Conservation (phyloP, 35 echinoderm and acorn worm species). For the Apostichopus japonicus region DNA sequence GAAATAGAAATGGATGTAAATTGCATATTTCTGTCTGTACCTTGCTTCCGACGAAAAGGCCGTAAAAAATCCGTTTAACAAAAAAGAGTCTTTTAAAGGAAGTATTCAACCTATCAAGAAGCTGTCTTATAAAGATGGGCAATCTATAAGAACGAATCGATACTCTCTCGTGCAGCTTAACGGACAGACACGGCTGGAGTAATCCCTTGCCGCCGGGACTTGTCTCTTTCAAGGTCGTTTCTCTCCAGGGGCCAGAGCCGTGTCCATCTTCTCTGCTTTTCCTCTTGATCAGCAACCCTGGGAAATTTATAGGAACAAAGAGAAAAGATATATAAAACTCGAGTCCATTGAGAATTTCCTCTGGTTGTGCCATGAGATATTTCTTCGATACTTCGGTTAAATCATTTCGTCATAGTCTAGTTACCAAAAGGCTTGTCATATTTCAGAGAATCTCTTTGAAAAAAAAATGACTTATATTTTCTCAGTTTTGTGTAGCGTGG, state of each 20-base stretch:
- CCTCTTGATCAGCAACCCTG: not conserved
- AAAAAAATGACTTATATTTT: no score
- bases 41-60: no score
- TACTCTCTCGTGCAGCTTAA: not conserved
- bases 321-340: not conserved
- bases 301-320: not conserved
- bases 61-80: not conserved
- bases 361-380: no score
- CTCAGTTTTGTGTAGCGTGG: no score
- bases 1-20: no score
- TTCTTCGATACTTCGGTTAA: no score
- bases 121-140: not conserved
- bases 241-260: constrained; percentile 2
- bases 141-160: constrained; percentile 2
- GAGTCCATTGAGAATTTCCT: no score
- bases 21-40: no score
- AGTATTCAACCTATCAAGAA: not conserved
- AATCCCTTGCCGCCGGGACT: constrained; percentile 5
- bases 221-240: constrained; percentile 3
- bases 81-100: not conserved
- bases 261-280: not conserved
- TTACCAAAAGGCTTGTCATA: no score
- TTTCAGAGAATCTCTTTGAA: no score
- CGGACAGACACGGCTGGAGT: constrained; percentile 5
- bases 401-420: no score